Evolutionary conservation across 1,140 invertebrate species (phyloP).

Genomic region (Telenomus remus): DNA sequence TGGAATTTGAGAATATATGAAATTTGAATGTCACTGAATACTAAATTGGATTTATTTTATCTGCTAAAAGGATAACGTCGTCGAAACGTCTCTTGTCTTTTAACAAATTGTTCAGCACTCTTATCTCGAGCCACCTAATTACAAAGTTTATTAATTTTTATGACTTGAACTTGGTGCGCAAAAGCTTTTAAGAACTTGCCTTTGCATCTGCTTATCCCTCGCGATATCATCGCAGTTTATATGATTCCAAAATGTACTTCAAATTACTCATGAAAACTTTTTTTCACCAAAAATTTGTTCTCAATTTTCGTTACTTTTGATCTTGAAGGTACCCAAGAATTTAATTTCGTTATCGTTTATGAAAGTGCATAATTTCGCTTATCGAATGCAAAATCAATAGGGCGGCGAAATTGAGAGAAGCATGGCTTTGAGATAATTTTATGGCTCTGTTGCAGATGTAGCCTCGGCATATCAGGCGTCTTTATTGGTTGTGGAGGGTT

Average conservation of each 20-base stretch:
- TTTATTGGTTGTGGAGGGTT: constrained; percentile 87
- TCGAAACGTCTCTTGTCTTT: constrained; percentile 4
- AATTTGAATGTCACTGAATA: constrained; percentile 22
- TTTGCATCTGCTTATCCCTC: constrained; percentile 27
- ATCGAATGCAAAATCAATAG: background rate
- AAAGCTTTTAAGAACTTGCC: constrained; percentile 28
- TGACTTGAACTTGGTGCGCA: constrained; percentile 19
- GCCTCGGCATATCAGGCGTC: constrained; percentile 89
- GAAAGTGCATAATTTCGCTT: too few species aligned
- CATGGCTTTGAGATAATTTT: background rate
- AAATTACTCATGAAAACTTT: background rate
- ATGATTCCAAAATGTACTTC: constrained; percentile 4
- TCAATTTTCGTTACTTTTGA: too few species aligned
- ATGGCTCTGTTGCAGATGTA: constrained; percentile 79
- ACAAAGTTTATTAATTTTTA: constrained; percentile 41
- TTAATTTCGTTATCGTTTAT: too few species aligned
- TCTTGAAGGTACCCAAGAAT: too few species aligned
- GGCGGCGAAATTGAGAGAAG: background rate
- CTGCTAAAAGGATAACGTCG: constrained; percentile 17
- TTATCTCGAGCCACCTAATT: constrained; percentile 33
- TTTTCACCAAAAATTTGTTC: too few species aligned
- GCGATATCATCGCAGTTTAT: constrained; percentile 12
- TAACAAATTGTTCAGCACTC: constrained; percentile 31
- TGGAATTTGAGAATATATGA: too few species aligned
- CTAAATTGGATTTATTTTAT: constrained; percentile 19